A percentile compares a stretch with the other conserved stretches of the same genome.
phyloP scores from a whole-genome alignment of 2,113 vertebrate genomes.

The Orycteropus afer region DNA sequence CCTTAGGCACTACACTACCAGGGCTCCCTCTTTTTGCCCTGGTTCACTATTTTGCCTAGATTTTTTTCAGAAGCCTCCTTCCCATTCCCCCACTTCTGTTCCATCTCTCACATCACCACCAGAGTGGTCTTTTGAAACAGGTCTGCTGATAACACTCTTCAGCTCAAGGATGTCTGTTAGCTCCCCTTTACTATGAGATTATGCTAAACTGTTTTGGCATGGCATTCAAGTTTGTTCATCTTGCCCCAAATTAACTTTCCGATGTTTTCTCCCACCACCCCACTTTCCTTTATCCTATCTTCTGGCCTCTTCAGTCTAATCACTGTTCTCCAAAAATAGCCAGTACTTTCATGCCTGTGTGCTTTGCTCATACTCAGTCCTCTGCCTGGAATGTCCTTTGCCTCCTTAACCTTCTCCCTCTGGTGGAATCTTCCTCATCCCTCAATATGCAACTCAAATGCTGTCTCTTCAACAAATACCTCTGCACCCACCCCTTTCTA shows the following conservation, averaged over 20 bases:
- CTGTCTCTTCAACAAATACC: background rate
- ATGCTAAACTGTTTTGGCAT: background rate
- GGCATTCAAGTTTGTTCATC: conserved; percentile 43
- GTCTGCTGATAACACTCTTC: background rate
- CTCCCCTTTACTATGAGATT: background rate
- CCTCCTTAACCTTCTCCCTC: conserved; percentile 52
- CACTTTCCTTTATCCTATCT: conserved; percentile 61
- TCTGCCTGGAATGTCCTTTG: conserved; percentile 69
- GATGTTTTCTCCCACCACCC: conserved; percentile 25
- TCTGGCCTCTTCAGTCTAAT: conserved; percentile 73
- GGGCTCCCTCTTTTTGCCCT: background rate
- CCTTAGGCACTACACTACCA: too few species aligned
- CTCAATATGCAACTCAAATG: conserved; percentile 8
- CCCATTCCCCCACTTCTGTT: background rate
- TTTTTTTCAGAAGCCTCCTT: background rate
- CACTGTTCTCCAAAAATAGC: conserved; percentile 77
- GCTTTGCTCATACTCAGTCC: conserved; percentile 72
- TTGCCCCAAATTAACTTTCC: conserved; percentile 44
- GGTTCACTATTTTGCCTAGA: background rate
- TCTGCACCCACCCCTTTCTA: background rate
- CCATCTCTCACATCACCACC: background rate
- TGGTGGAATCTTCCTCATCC: conserved; percentile 29
- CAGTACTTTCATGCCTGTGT: conserved; percentile 66
- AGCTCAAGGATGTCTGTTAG: background rate
- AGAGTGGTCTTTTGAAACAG: background rate